A percentile compares a stretch with the other conserved stretches of the same genome.
Evolutionary conservation across 2,888 invertebrate genomes (phyloP).

Genomic region (Tetragonisca angustula): DNA sequence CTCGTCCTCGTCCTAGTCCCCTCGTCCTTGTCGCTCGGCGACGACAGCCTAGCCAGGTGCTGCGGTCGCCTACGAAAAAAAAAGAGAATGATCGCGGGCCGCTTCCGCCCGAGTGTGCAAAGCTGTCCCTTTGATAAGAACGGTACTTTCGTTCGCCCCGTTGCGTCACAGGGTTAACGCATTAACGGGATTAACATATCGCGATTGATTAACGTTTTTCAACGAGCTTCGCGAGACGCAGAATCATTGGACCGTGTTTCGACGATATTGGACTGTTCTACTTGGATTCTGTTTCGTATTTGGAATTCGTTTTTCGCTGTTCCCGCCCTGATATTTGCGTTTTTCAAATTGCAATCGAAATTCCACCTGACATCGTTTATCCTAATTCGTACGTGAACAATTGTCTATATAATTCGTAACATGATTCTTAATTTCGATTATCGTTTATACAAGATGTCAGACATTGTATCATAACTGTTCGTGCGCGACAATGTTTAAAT

Average conservation of each 20-base stretch:
- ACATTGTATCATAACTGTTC: too few relatives aligned
- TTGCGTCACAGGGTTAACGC: neutral
- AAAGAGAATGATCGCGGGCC: slow-evolving; percentile 51
- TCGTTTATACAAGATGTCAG: too few relatives aligned
- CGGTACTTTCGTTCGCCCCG: slow-evolving; percentile 9
- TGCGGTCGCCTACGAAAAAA: slow-evolving; percentile 45
- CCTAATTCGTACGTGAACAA: too few relatives aligned
- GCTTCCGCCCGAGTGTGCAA: slow-evolving; percentile 35
- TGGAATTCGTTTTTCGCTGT: too few relatives aligned
- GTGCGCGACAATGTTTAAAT: too few relatives aligned
- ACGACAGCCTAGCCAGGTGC: slow-evolving; percentile 53
- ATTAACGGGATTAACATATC: slow-evolving; percentile 23
- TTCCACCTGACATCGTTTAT: too few relatives aligned
- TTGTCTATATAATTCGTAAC: too few relatives aligned
- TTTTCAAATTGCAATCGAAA: too few relatives aligned
- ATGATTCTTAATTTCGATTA: too few relatives aligned
- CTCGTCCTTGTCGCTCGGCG: slow-evolving; percentile 35
- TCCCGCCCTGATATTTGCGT: too few relatives aligned
- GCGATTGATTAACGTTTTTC: slow-evolving; percentile 54
- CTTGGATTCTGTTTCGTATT: neutral
- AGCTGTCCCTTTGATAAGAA: slow-evolving; percentile 55
- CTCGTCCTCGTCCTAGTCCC: slow-evolving; percentile 16
- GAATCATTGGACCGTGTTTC: neutral
- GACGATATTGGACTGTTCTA: neutral
- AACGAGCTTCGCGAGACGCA: neutral